Evolutionary conservation across 2,797 vertebrate genomes (phyloP), one percentile per base, ranked within the genome.

Genomic region (Sphenodon punctatus): DNA sequence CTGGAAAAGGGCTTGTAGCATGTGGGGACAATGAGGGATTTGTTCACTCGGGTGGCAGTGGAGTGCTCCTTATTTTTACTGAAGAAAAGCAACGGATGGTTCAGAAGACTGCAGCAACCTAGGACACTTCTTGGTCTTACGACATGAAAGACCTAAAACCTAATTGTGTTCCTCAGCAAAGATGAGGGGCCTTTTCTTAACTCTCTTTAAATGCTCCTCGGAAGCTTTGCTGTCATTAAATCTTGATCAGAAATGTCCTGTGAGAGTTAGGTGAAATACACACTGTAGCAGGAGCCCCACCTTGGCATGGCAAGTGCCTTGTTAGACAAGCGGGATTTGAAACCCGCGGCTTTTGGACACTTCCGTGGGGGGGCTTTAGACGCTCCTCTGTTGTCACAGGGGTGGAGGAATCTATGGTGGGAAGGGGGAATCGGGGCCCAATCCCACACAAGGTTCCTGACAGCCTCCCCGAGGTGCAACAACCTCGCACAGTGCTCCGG

Each of bases 11-110:
- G 38, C 74, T 90, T 69, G 42, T 82, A 78, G 70, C 85, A 55
- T 25, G 67, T 36, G 46, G 11, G 48, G 74, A 93, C 89, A 94
- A 94, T 85, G 59, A 71, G 56, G 20, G 43, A 70, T 90, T 91
- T 95, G 89, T 95, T 93, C 86, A 1, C 30, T 45, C 75, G 59
- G 58, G 13, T 45, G 86, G 38, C 36, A 55, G 59, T 67, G 75
- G 69, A 81, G 34, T 2, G 3, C 64, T 41, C 67, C 88, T 72
- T 55, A 9, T 48, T 30, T 66, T 74, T 43, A 60, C 38, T 45
- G 2, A 22, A 36, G 25, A 80, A 69, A 72, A 77, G 46, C 7
- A 39, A 49, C 42, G 0, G 0, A 63, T 45, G 39, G 22, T 9
- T 45, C 46, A 1, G 0, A 75, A 82, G 46, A 30, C 55, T 60